Base-by-base conservation (phyloP, 1,140 invertebrate species). In the Sycobia sp. region DNA sequence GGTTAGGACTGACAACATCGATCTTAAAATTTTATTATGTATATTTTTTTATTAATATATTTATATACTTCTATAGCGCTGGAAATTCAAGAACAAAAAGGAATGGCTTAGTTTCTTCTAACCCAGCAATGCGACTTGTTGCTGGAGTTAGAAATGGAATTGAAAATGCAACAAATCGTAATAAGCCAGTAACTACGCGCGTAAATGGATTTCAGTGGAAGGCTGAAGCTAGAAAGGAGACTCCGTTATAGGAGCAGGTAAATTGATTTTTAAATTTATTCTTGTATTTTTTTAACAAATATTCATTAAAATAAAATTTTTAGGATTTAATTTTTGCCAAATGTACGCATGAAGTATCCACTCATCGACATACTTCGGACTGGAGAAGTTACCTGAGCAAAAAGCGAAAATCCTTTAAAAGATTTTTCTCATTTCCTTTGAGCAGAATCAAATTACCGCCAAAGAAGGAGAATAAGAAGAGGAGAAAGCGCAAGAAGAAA, bases 61-160 rank as follows among this genome's bases (percentile, higher is more conserved):
- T n/a, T n/a, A n/a, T n/a, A n/a, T n/a, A n/a, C 29, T 60, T 39
- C 77, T 76, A 56, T 56, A 82, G 80, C 61, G 73, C 69, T 55
- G 82, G 78, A 56, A 82, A 82, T 76, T 75, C 84, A 66, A 90
- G 90, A 77, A 85, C 86, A 72, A 90, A 89, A 77, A 86, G 93
- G 65, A 96, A 95, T 75, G 93, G 94, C 4, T 93, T 95, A 65
- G 92, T 95, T 9, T 94, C 93, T 4, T 60, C 56, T 46, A 96
- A 96, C 78, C 94, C 94, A 36, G 94, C 93, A 56, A 88, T 94
- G 84, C 84, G 90, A 70, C 83, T 92, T 54, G 85, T 87, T 34
- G 84, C 84, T 23, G 86, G 85, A 36, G 90, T 93, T 67, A 86
- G 87, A 71, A 89, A 87, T 75, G 88, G 88, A 67, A 83, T 90